Conservation (phyloP, 2,113 vertebrate species). For the western clawed frog (Xenopus tropicalis) region UCB_Xtro_10.0 CM004446.2:112143001-112143500, state of each 20-base stretch:
- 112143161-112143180: conserved; percentile 64
- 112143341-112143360: no score
- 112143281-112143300: no score
- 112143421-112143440: no score
- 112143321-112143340: no score
- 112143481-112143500: no score
- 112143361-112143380: no score
- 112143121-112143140: conserved; percentile 47
- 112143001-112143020: conserved; percentile 41
- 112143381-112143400: no score
- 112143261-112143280: no score
- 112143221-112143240: conserved; percentile 48
- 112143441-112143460: no score
- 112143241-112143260: conserved; percentile 56
- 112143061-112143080: conserved; percentile 54
- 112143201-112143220: conserved; percentile 53
- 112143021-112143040: conserved; percentile 53
- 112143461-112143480: no score
- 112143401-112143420: no score
- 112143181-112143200: conserved; percentile 56
- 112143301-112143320: no score
- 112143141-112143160: conserved; percentile 54
- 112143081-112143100: conserved; percentile 53
- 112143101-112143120: conserved; percentile 46
- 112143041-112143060: conserved; percentile 59